Conservation (phyloP, 2,797 vertebrate species). For the Benthosema pterotum region DNA sequence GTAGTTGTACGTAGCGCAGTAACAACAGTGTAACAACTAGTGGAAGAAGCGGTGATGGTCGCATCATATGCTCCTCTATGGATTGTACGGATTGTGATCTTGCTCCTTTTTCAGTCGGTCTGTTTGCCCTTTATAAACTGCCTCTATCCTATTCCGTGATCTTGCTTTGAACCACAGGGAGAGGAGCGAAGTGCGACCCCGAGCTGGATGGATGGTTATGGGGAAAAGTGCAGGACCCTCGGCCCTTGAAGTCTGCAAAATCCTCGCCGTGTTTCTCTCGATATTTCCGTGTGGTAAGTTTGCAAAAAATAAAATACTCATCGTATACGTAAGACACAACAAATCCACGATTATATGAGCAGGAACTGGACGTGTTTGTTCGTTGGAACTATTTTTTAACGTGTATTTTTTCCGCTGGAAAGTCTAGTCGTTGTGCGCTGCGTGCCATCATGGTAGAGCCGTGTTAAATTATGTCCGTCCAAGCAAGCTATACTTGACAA, state of each 20-base stretch:
- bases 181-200: constrained; percentile 93
- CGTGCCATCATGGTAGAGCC: too few relatives aligned
- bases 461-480: too few relatives aligned
- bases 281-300: constrained; percentile 94
- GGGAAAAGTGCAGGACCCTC: constrained; percentile 95
- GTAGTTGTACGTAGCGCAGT: constrained; percentile 10
- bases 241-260: constrained; percentile 93
- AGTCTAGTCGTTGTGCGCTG: too few relatives aligned
- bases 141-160: constrained; percentile 21
- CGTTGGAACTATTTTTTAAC: too few relatives aligned
- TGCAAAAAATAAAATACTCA: constrained; percentile 3
- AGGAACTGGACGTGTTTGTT: too few relatives aligned
- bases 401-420: too few relatives aligned
- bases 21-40: constrained; percentile 10
- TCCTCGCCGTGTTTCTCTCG: constrained; percentile 88
- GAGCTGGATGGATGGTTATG: constrained; percentile 99
- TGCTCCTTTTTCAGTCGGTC: constrained; percentile 11
- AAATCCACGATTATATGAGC: too few relatives aligned
- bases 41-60: constrained; percentile 42
- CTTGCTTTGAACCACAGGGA: constrained; percentile 84
- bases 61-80: too few relatives aligned
- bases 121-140: constrained; percentile 30
- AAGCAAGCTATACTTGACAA: too few relatives aligned
- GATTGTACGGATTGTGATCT: constrained; percentile 20
- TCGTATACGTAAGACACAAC: too few relatives aligned